Conservation (phyloP, 1,140 invertebrate genomes). For the Phymastichus coffea region DNA sequence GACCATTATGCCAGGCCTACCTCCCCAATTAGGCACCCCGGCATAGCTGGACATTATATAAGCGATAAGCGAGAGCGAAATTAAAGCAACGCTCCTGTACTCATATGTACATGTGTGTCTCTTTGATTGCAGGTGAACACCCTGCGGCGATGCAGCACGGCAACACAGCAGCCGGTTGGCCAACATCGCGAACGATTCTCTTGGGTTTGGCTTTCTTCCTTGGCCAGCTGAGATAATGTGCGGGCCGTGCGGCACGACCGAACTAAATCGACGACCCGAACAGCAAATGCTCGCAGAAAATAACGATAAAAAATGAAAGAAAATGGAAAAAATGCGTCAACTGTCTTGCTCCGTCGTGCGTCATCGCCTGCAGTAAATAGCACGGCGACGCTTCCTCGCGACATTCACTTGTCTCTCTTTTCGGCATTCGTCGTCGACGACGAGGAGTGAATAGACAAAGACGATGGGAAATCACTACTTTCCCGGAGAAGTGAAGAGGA, state of each 20-base stretch:
- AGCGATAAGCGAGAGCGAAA: too few relatives aligned
- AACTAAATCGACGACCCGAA: not conserved
- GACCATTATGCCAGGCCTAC: too few relatives aligned
- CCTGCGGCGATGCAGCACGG: constrained; percentile 85
- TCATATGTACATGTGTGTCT: not conserved
- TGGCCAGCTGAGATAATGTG: constrained; percentile 55
- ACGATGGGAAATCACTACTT: constrained; percentile 21
- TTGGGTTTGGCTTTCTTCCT: constrained; percentile 50
- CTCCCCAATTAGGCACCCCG: too few relatives aligned
- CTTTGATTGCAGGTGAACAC: constrained; percentile 70
- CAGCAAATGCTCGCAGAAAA: not conserved
- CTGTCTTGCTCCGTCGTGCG: not conserved
- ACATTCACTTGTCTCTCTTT: too few relatives aligned
- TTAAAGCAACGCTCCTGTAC: too few relatives aligned
- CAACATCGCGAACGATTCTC: constrained; percentile 51
- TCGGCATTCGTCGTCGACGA: not conserved
- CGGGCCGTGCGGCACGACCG: constrained; percentile 10
- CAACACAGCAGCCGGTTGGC: constrained; percentile 53
- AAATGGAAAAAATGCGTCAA: not conserved
- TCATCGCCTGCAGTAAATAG: too few relatives aligned
- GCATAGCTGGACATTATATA: too few relatives aligned
- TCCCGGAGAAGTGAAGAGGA: constrained; percentile 15
- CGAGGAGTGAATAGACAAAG: not conserved
- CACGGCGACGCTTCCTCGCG: not conserved
- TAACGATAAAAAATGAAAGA: not conserved